Conservation (phyloP, 2,888 invertebrate species). For the Melitaea athalia region DNA sequence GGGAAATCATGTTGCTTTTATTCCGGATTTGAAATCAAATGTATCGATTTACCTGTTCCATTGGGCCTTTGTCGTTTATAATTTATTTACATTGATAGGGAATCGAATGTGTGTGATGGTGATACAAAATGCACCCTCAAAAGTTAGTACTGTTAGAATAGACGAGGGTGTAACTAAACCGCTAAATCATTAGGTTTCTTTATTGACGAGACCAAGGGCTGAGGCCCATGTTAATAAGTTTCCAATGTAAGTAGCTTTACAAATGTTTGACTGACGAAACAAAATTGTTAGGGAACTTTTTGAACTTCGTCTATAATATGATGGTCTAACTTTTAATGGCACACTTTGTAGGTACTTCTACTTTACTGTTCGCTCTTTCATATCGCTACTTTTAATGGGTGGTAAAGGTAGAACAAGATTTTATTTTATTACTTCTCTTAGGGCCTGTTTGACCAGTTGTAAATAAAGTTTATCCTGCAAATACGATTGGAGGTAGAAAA, state of each 20-base stretch:
- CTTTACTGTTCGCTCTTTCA: background rate
- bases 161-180: slow-evolving; percentile 48
- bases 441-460: no score
- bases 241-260: slow-evolving; percentile 2
- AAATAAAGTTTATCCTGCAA: no score
- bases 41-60: no score
- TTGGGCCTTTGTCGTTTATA: background rate
- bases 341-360: background rate
- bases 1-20: no score
- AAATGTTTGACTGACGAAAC: slow-evolving; percentile 4
- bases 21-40: no score
- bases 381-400: background rate
- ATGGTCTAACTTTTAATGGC: slow-evolving; percentile 20
- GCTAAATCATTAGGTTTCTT: slow-evolving; percentile 52
- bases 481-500: no score
- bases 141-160: slow-evolving; percentile 31
- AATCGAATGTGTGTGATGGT: background rate
- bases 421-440: background rate
- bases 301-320: slow-evolving; percentile 15
- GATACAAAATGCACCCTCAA: slow-evolving; percentile 15
- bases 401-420: background rate
- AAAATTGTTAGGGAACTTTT: slow-evolving; percentile 8
- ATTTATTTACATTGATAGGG: background rate
- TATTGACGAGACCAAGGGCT: slow-evolving; percentile 47
- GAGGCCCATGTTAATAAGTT: slow-evolving; percentile 37